Conservation (phyloP, 1,140 invertebrate species). For the Dinothrombium tinctorium region DNA sequence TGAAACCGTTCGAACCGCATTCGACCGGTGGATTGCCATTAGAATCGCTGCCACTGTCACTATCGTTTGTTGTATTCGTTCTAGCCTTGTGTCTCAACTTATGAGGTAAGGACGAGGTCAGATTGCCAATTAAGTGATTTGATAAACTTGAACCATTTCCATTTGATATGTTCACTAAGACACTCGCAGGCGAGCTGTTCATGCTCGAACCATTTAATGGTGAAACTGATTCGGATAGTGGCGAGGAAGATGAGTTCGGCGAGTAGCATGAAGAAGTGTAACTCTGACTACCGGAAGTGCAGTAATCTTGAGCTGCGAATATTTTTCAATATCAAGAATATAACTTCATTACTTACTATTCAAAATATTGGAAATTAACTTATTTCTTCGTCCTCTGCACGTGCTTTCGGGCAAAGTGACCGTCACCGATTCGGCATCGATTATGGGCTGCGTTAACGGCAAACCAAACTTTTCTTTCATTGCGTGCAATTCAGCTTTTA, state of each 20-base stretch:
- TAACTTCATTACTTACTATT: neutral
- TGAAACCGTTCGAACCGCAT: conserved; percentile 26
- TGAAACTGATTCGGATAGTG: neutral
- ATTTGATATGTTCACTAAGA: conserved; percentile 11
- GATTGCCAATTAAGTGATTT: conserved; percentile 1
- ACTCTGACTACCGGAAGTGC: neutral
- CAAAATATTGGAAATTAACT: conserved; percentile 7
- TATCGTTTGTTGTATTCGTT: too few species aligned
- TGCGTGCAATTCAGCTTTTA: conserved; percentile 71
- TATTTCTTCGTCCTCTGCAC: conserved; percentile 7
- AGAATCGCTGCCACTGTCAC: neutral
- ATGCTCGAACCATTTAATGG: neutral
- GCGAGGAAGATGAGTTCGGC: conserved; percentile 7
- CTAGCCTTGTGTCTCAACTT: conserved; percentile 77
- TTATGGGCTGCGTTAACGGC: conserved; percentile 3
- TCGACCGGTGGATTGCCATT: conserved; percentile 31
- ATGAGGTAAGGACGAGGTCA: conserved; percentile 41
- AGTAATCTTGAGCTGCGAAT: neutral
- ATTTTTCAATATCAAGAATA: neutral
- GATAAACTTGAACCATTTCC: neutral
- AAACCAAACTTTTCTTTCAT: conserved; percentile 72
- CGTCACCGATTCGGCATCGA: conserved; percentile 9
- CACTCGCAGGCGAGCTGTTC: neutral
- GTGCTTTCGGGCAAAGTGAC: conserved; percentile 10
- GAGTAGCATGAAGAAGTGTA: neutral